Base-by-base conservation (phyloP, 2,113 vertebrate genomes). In the Osmerus mordax region DNA sequence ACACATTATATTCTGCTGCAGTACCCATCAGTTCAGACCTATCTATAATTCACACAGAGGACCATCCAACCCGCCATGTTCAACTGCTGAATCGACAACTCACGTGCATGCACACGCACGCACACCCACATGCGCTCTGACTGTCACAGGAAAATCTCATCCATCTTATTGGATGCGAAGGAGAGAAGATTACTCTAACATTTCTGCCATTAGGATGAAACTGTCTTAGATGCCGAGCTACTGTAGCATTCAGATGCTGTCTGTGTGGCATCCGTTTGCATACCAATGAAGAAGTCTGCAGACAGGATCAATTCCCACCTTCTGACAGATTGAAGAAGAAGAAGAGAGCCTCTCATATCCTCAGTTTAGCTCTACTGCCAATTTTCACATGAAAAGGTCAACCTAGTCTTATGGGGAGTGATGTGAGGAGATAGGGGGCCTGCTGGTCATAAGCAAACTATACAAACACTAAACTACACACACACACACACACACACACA, bases 221-320 rank as follows among this genome's bases (percentile, higher is more conserved):
- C 6, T 41, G 36, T 41, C 36, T 41, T 6, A 9, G 36, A 41
- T 41, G 36, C 36, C 3, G 36, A 41, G 36, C 36, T 41, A 8
- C 36, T 9, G 36, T 9, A 41, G 36, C 36, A 41, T 41, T 41
- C 36, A 8, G 36, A 41, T 9, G 36, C 36, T 9, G 36, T 9
- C 6, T 41, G 36, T 6, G 1, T 8, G 36, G 36, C 36, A 65
- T 73, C 55, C 73, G 69, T 69, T 73, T 81, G 78, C 81, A 85
- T 86, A 70, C 83, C 83, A 85, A 83, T 81, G 65, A 78, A 77
- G 61, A 15, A 53, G 67, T 52, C 79, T 74, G 28, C 36, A 21
- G 62, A 14, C 62, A 16, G 14, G 29, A 64, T 36, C 58, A 72
- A 83, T 84, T 77, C 74, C 32, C 25, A 7, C 29, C 77, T 75